Conservation (phyloP, 2,888 invertebrate species). For the Vannuccia rotundouncinata region DNA sequence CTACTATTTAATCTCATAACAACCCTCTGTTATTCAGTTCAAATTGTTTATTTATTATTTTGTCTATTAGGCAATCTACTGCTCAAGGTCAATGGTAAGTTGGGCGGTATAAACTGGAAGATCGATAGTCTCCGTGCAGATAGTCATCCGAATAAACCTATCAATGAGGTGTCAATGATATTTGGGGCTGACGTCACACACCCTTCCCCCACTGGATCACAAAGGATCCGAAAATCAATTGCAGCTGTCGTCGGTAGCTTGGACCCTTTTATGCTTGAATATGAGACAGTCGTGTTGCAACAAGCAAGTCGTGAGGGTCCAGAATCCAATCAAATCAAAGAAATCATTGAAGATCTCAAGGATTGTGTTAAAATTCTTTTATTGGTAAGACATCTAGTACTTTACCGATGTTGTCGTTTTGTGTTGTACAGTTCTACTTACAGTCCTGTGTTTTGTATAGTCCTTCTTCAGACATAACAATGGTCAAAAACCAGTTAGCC, state of each 20-base stretch:
- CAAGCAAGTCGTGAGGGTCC: not conserved
- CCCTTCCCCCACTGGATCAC: conserved; percentile 35
- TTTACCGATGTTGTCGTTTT: not conserved
- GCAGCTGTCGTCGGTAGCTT: conserved; percentile 42
- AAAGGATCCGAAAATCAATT: conserved; percentile 35
- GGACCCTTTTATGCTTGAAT: conserved; percentile 34
- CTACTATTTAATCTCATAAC: too few species aligned
- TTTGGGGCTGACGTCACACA: conserved; percentile 42
- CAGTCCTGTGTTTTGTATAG: conserved; percentile 9
- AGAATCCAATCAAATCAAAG: not conserved
- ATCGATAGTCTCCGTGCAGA: not conserved
- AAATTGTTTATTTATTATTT: not conserved
- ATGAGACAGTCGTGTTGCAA: not conserved
- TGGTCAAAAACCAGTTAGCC: conserved; percentile 40
- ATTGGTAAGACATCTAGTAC: not conserved
- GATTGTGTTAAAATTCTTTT: not conserved
- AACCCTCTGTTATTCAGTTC: too few species aligned
- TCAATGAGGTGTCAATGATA: conserved; percentile 38
- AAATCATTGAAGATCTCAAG: conserved; percentile 13
- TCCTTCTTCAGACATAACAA: conserved; percentile 13
- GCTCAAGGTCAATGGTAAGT: conserved; percentile 37
- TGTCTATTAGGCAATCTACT: conserved; percentile 21
- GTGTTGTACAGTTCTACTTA: not conserved
- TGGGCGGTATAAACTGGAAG: conserved; percentile 39
- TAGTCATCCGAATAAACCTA: not conserved